phyloP scores from a whole-genome alignment of 1,140 invertebrate genomes.

The Zaprionus lachaisei region DNA sequence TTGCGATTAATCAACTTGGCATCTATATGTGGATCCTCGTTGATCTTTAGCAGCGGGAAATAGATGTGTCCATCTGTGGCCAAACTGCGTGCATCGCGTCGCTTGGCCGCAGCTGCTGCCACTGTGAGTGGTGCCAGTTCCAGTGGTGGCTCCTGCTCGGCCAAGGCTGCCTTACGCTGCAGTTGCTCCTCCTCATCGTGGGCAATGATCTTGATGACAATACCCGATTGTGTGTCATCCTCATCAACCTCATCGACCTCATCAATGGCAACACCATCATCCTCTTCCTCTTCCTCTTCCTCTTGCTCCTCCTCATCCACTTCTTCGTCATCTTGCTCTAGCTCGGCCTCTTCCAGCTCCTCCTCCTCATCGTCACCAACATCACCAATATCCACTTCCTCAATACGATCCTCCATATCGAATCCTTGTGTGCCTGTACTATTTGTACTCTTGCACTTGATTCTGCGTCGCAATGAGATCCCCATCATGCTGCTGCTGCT shows the following conservation, averaged over 20 bases:
- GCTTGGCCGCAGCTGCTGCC: conserved; percentile 55
- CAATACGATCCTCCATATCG: conserved; percentile 80
- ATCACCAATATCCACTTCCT: conserved; percentile 77
- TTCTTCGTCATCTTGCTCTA: conserved; percentile 41
- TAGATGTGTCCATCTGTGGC: conserved; percentile 77
- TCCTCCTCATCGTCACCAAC: conserved; percentile 45
- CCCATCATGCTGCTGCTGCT: conserved; percentile 2
- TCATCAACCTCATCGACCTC: conserved; percentile 57
- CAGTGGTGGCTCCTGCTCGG: conserved; percentile 44
- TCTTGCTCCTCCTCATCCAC: conserved; percentile 36
- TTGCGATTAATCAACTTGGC: conserved; percentile 81
- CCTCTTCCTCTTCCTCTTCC: conserved; percentile 43
- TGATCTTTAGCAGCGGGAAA: conserved; percentile 78
- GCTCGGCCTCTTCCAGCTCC: conserved; percentile 24
- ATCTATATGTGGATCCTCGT: conserved; percentile 77
- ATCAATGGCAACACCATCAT: conserved; percentile 57
- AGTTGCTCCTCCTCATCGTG: conserved; percentile 11
- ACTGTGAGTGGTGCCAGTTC: conserved; percentile 57
- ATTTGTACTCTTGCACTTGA: conserved; percentile 77
- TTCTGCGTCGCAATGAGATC: conserved; percentile 59
- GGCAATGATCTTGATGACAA: conserved; percentile 57
- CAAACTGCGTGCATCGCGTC: conserved; percentile 58
- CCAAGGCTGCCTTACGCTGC: conserved; percentile 1
- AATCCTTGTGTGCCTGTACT: conserved; percentile 74
- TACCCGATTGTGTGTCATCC: conserved; percentile 65